Evolutionary conservation across 2,113 vertebrate species (phyloP).

Genomic region (Platichthys stellatus): DNA sequence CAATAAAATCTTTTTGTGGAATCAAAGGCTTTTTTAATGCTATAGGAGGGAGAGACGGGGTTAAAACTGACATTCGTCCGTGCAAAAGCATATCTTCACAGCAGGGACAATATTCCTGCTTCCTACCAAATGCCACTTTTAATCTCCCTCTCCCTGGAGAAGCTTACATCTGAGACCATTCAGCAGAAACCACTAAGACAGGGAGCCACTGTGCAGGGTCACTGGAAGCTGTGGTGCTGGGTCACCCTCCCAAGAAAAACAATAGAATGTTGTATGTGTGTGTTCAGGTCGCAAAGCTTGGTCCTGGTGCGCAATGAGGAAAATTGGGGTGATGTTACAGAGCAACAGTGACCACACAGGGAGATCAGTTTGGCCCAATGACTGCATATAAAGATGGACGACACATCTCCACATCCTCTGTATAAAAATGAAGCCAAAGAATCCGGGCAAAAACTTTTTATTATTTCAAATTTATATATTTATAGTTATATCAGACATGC

Average conservation of each 20-base stretch:
- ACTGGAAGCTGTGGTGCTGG: not conserved
- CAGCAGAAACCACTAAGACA: conserved; percentile 19
- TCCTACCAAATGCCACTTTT: conserved; percentile 52
- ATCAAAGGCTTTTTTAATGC: too few relatives aligned
- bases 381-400: too few relatives aligned
- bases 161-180: conserved; percentile 18
- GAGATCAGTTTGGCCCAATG: not conserved
- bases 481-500: not conserved
- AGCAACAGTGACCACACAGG: not conserved
- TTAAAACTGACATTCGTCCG: too few relatives aligned
- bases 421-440: too few relatives aligned
- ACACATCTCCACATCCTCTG: too few relatives aligned
- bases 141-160: conserved; percentile 26
- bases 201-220: conserved; percentile 12
- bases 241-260: conserved; percentile 1
- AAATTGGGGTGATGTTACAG: not conserved
- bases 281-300: conserved; percentile 1
- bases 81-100: conserved; percentile 3
- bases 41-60: too few relatives aligned
- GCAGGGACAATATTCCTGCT: conserved; percentile 41
- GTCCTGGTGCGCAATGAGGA: not conserved
- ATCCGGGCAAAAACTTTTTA: too few relatives aligned
- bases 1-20: too few relatives aligned
- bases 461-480: too few relatives aligned
- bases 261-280: not conserved